Evolutionary conservation across 2,888 invertebrate genomes (phyloP), one percentile per base, ranked within the genome.

Genomic region (Nephrotoma guestfalica): DNA sequence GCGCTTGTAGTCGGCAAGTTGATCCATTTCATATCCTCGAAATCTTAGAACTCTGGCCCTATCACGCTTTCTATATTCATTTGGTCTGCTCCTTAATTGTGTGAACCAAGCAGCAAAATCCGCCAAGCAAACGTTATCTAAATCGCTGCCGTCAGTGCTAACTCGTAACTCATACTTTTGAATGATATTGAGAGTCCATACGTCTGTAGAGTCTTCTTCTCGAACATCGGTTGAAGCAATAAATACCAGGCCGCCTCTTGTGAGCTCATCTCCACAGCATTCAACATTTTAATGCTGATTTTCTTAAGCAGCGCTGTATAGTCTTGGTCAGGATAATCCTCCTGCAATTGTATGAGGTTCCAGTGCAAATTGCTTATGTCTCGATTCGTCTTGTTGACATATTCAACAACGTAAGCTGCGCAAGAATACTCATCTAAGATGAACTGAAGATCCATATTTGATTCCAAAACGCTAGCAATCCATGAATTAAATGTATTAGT

Each of bases 171-270:
- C 47, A 2, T 47, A 47, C n/a, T 47, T 47, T 13, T 47, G 11
- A 47, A 47, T 47, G 47, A n/a, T n/a, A n/a, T 47, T 47, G n/a
- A 13, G 88, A 43, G 1, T 47, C 47, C 47, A 47, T 13, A 47
- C n/a, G n/a, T 47, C n/a, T 47, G 47, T 47, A 13, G 47, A 47
- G 47, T 47, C n/a, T n/a, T 47, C 47, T 13, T 47, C 47, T 90
- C 87, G 83, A 88, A 87, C n/a, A n/a, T n/a, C n/a, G n/a, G n/a
- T n/a, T n/a, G n/a, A n/a, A n/a, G n/a, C n/a, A n/a, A n/a, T n/a
- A n/a, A n/a, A 89, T 90, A 92, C 91, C 91, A 92, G 86, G 91
- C 92, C 85, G 91, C 91, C 89, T 91, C 91, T 89, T 91, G 91
- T 87, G 89, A 89, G 3, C 89, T 87, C 87, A 91, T 90, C 88